These are phyloP conservation scores for Saccopteryx bilineata DNA, from an alignment of 2,113 vertebrate species.

Conservation along the genomic window DNA sequence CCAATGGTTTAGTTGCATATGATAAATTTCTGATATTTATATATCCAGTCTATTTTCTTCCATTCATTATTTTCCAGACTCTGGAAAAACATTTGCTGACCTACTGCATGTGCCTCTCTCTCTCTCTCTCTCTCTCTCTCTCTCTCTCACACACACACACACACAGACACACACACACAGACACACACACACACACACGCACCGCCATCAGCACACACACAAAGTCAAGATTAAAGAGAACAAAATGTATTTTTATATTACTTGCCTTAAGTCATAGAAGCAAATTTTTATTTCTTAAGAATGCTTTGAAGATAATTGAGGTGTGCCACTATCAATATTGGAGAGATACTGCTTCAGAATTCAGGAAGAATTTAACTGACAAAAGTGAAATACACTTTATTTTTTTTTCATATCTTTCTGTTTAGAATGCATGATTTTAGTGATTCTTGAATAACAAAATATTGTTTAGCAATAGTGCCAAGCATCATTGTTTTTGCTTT, in stretches of 20 bases:
- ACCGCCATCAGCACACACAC: background rate
- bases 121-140: background rate
- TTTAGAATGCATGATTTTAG: background rate
- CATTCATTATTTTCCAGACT: background rate
- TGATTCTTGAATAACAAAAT: background rate
- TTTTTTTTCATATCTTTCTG: background rate
- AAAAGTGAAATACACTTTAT: background rate
- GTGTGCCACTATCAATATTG: accelerated
- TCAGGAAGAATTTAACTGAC: background rate
- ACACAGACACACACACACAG: background rate
- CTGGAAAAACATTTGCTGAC: background rate
- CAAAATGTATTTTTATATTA: background rate
- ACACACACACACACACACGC: background rate
- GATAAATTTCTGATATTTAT: background rate
- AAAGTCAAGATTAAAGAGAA: background rate
- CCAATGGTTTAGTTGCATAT: background rate
- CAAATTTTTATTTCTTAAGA: background rate
- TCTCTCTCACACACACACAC: background rate
- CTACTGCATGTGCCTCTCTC: background rate
- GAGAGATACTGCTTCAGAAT: background rate
- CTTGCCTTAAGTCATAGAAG: background rate
- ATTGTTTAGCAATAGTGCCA: background rate
- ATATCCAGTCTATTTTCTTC: background rate
- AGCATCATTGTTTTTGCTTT: background rate
- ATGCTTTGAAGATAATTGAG: background rate